These are phyloP conservation scores for Micropterix aruncella DNA, from an alignment of 2,888 invertebrate genomes.

Conservation along the genomic window DNA sequence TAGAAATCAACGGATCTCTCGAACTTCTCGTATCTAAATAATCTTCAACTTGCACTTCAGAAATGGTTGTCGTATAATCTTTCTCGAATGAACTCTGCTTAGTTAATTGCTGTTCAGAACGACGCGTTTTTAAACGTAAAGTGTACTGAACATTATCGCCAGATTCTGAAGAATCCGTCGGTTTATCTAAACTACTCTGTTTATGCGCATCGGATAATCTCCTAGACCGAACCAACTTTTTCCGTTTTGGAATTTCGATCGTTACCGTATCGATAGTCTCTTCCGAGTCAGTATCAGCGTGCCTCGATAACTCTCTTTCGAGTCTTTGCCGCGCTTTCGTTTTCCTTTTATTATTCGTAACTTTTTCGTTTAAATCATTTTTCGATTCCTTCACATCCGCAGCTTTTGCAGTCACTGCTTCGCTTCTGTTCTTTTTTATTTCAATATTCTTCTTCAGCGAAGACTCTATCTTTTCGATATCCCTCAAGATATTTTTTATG, in stretches of 20 bases:
- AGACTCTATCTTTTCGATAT: conserved; percentile 9
- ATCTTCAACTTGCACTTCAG: conserved; percentile 1
- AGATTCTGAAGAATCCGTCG: not conserved
- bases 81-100: conserved; percentile 10
- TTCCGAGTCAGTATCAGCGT: conserved; percentile 35
- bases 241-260: conserved; percentile 33
- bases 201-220: conserved; percentile 27
- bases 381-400: not conserved
- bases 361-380: conserved; percentile 18
- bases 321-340: conserved; percentile 30
- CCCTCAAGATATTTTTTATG: conserved; percentile 11
- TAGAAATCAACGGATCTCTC: conserved; percentile 11
- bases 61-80: conserved; percentile 5
- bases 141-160: not conserved
- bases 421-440: not conserved
- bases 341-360: conserved; percentile 30
- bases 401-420: not conserved
- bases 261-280: conserved; percentile 35
- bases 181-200: not conserved
- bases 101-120: not conserved
- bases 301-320: conserved; percentile 35
- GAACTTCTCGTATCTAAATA: conserved; percentile 11
- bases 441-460: not conserved
- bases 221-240: conserved; percentile 24
- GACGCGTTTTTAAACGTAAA: not conserved